Percentiles rank a stretch among this genome's conserved stretches.
phyloP scores from a whole-genome alignment of 2,797 vertebrate species.

The Parotocinclus haroldoi region DNA sequence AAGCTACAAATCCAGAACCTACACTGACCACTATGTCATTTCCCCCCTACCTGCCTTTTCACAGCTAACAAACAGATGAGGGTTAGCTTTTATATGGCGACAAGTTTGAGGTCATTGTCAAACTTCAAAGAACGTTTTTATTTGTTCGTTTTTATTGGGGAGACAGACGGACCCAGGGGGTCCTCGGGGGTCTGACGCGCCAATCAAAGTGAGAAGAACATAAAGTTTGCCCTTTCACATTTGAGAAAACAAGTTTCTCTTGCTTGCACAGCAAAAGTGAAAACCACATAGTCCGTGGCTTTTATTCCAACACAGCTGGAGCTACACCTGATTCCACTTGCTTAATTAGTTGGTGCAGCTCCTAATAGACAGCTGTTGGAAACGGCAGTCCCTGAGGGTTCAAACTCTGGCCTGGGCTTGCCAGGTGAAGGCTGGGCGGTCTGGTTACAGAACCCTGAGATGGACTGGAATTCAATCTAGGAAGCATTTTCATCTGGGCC shows the following conservation, averaged over 20 bases:
- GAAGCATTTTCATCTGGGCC: too few species aligned
- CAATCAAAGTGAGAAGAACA: conserved; percentile 28
- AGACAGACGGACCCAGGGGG: conserved; percentile 51
- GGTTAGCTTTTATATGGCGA: conserved; percentile 42
- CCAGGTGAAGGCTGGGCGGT: too few species aligned
- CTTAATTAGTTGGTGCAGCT: too few species aligned
- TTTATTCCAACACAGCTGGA: too few species aligned
- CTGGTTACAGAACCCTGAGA: too few species aligned
- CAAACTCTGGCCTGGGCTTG: too few species aligned
- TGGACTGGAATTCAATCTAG: too few species aligned
- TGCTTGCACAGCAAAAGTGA: conserved; percentile 42
- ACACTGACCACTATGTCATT: conserved; percentile 1
- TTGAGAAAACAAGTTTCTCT: conserved; percentile 55
- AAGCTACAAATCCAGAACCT: neutral
- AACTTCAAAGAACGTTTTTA: conserved; percentile 61
- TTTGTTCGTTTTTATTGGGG: conserved; percentile 55
- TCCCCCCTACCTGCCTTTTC: neutral
- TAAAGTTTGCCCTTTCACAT: conserved; percentile 51
- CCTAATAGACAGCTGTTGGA: too few species aligned
- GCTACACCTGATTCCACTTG: too few species aligned
- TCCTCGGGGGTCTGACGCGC: neutral
- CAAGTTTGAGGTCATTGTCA: conserved; percentile 69
- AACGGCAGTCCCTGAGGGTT: too few species aligned
- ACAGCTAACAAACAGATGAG: neutral
- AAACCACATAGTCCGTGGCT: neutral